Evolutionary conservation across 2,888 invertebrate genomes (phyloP).

Genomic region (Agrochola macilenta): DNA sequence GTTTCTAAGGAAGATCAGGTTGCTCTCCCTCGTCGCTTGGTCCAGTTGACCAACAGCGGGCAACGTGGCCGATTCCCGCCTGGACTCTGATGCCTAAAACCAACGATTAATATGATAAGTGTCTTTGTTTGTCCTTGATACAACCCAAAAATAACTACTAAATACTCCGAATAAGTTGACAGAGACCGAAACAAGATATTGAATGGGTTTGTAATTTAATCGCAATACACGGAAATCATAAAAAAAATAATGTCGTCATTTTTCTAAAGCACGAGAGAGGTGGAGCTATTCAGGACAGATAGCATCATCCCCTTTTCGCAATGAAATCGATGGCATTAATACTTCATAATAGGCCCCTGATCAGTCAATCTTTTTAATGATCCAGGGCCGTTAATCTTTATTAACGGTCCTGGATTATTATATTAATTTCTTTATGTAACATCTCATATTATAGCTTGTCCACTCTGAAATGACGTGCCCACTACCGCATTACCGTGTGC

Average conservation of each 20-base stretch:
- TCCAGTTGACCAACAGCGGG: conserved; percentile 70
- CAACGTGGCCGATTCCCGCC: conserved; percentile 60
- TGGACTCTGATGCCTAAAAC: conserved; percentile 62
- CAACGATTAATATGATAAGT: conserved; percentile 12
- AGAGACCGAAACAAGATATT: not conserved
- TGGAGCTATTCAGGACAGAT: not conserved
- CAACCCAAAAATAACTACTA: not conserved
- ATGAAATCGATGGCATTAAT: not conserved
- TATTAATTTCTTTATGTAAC: too few species aligned
- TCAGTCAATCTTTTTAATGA: not conserved
- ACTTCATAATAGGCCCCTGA: not conserved
- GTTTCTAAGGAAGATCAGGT: conserved; percentile 73
- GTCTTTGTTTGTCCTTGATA: not conserved
- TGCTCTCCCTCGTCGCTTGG: conserved; percentile 74
- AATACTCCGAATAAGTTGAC: too few species aligned
- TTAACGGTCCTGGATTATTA: too few species aligned
- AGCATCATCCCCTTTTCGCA: not conserved
- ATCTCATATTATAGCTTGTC: too few species aligned
- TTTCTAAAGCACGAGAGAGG: not conserved
- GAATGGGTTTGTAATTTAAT: not conserved
- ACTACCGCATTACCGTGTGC: too few species aligned
- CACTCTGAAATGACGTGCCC: too few species aligned
- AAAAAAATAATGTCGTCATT: not conserved
- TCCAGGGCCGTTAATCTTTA: too few species aligned
- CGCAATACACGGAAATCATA: not conserved